Conservation (phyloP, 2,797 vertebrate species). For the Schizothorax lantsangensis region DNA sequence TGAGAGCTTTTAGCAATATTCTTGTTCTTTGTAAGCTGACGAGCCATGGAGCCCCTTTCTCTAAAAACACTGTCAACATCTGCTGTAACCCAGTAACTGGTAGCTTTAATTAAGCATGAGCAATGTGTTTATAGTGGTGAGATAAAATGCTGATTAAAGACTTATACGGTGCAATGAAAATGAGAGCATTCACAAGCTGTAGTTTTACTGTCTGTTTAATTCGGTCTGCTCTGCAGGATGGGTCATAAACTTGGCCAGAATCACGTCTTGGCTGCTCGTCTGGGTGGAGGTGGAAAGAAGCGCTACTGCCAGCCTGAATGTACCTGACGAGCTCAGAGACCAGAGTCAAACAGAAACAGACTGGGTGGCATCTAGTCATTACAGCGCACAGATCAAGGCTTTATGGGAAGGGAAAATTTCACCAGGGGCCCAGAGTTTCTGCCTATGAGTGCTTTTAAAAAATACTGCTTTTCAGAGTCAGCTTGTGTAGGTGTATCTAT, state of each 20-base stretch:
- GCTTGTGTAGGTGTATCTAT: constrained; percentile 35
- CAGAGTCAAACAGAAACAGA: constrained; percentile 58
- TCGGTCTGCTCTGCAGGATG: constrained; percentile 48
- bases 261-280: constrained; percentile 31
- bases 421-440: constrained; percentile 51
- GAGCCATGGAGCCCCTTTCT: constrained; percentile 18
- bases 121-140: constrained; percentile 59
- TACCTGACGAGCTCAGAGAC: constrained; percentile 58
- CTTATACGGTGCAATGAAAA: constrained; percentile 51
- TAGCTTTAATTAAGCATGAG: constrained; percentile 55
- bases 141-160: constrained; percentile 63
- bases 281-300: constrained; percentile 48
- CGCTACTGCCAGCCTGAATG: constrained; percentile 37
- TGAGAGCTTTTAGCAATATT: constrained; percentile 30
- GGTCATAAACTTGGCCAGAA: constrained; percentile 53
- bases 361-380: constrained; percentile 64
- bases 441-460: constrained; percentile 51
- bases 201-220: constrained; percentile 57
- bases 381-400: constrained; percentile 63
- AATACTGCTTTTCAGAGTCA: constrained; percentile 39
- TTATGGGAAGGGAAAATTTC: constrained; percentile 53
- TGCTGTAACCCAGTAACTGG: constrained; percentile 54
- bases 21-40: constrained; percentile 24
- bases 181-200: constrained; percentile 41
- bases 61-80: constrained; percentile 36